A percentile compares a stretch with the other conserved stretches of the same genome.
Evolutionary conservation across 2,888 invertebrate species (phyloP).

Genomic region (Aspidiotus rigidus): DNA sequence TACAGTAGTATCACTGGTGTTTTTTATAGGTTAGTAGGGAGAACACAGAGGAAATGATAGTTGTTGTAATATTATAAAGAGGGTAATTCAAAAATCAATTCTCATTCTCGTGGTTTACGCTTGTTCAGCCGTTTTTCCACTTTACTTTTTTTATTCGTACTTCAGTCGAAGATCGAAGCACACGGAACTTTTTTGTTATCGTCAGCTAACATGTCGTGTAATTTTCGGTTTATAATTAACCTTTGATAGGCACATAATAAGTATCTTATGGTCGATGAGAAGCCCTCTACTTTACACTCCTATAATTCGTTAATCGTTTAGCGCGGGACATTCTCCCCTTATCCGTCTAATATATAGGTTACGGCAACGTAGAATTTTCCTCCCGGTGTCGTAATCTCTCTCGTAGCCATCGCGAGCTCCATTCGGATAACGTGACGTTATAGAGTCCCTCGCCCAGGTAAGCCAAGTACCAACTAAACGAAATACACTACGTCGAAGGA

Average conservation of each 20-base stretch:
- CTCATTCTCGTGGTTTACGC: constrained; percentile 32
- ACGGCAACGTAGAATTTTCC: no score
- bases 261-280: not conserved
- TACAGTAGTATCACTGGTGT: constrained; percentile 19
- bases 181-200: not conserved
- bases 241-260: not conserved
- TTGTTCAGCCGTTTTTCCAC: constrained; percentile 15
- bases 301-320: not conserved
- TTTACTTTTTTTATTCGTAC: not conserved
- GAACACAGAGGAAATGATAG: constrained; percentile 22
- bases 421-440: no score
- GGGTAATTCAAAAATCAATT: constrained; percentile 33
- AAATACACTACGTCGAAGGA: not conserved
- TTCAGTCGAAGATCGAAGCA: not conserved
- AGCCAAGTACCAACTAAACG: not conserved
- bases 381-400: no score
- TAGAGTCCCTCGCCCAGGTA: not conserved
- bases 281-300: not conserved
- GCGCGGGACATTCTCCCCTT: not conserved
- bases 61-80: constrained; percentile 19
- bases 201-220: constrained; percentile 4
- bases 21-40: constrained; percentile 32
- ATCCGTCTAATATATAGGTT: no score
- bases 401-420: no score
- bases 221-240: not conserved